A percentile compares a stretch with the other conserved stretches of the same genome.
These are phyloP conservation scores for Drosophila macrospina DNA, from an alignment of 2,888 invertebrate genomes.

Conservation along the genomic window DNA sequence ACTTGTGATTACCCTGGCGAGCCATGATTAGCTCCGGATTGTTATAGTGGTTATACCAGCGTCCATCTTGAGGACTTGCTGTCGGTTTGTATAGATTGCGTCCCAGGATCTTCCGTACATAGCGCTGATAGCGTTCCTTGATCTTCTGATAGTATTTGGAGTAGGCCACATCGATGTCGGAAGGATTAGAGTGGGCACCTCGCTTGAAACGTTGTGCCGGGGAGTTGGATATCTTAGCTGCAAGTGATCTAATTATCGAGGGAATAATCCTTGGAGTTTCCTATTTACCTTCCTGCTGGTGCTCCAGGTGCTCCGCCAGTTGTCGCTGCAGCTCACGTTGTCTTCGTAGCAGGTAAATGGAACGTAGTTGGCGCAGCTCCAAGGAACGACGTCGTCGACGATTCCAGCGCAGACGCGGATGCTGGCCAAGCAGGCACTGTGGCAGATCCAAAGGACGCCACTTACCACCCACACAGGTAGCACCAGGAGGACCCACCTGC, in stretches of 20 bases:
- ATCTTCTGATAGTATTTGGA: slow-evolving; percentile 83
- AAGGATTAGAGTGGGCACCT: slow-evolving; percentile 36
- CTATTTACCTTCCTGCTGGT: slow-evolving; percentile 16
- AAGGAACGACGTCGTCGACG: slow-evolving; percentile 88
- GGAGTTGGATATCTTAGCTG: not conserved
- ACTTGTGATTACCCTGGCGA: slow-evolving; percentile 72
- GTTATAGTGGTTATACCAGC: slow-evolving; percentile 74
- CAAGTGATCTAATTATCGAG: too few relatives aligned
- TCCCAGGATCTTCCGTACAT: slow-evolving; percentile 82
- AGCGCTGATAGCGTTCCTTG: slow-evolving; percentile 82
- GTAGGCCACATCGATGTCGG: slow-evolving; percentile 80
- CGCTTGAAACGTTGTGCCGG: slow-evolving; percentile 49
- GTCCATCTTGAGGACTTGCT: slow-evolving; percentile 63
- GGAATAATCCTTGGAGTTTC: too few relatives aligned
- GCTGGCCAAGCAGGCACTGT: slow-evolving; percentile 93
- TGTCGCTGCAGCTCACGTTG: slow-evolving; percentile 71
- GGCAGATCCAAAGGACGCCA: slow-evolving; percentile 97
- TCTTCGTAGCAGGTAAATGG: slow-evolving; percentile 77
- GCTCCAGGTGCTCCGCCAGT: slow-evolving; percentile 51
- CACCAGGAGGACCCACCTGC: slow-evolving; percentile 93
- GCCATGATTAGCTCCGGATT: slow-evolving; percentile 71
- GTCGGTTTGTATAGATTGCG: slow-evolving; percentile 58
- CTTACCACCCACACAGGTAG: slow-evolving; percentile 96
- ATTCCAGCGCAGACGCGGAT: slow-evolving; percentile 94
- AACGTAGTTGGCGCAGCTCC: slow-evolving; percentile 79